Conservation (phyloP, 1,140 invertebrate genomes). For the Leptinotarsa undecemlineata region DNA sequence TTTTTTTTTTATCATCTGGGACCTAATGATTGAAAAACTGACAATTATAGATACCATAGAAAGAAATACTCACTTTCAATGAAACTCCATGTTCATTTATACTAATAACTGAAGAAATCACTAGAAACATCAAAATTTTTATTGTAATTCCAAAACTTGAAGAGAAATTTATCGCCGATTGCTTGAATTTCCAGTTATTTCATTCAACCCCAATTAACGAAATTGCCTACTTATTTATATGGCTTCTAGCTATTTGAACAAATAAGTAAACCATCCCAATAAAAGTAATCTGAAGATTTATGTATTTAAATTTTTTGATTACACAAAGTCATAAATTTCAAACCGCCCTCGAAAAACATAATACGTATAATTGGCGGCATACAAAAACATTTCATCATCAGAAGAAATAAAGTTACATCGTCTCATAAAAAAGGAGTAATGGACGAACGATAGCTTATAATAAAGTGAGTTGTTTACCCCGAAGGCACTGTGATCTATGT, state of each 20-base stretch:
- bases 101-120: no score
- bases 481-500: conserved; percentile 21
- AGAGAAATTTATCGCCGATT: not conserved
- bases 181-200: not conserved
- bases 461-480: conserved; percentile 27
- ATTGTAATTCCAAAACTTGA: no score
- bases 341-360: conserved; percentile 5
- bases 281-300: conserved; percentile 18
- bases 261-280: conserved; percentile 7
- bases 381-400: conserved; percentile 9
- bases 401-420: conserved; percentile 11
- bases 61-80: no score
- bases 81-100: no score
- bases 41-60: no score
- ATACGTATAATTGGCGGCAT: conserved; percentile 15
- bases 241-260: conserved; percentile 9
- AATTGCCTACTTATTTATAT: conserved; percentile 6
- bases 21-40: no score
- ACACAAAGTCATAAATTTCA: conserved; percentile 8
- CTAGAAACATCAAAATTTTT: no score
- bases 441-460: conserved; percentile 22
- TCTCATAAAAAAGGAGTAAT: conserved; percentile 14
- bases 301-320: conserved; percentile 15
- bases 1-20: no score
- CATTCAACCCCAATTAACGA: not conserved